Percentiles rank a stretch among this genome's conserved stretches.
Evolutionary conservation across 2,797 vertebrate genomes (phyloP).

Genomic region (Microctenopoma stevenorrisi): DNA sequence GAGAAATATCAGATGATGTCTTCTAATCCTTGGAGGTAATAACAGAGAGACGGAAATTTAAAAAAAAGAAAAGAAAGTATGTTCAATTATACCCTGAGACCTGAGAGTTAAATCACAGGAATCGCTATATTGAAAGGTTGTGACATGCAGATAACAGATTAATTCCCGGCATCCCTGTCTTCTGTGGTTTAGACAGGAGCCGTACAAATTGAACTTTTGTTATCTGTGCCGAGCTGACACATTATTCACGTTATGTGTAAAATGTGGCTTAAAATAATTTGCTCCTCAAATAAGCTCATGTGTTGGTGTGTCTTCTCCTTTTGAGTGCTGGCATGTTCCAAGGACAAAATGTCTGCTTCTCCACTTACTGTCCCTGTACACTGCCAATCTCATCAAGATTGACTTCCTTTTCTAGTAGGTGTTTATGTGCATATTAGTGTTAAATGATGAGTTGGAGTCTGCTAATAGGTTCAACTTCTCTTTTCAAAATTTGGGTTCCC

Average conservation of each 20-base stretch:
- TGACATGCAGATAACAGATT: slow-evolving; percentile 70
- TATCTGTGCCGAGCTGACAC: slow-evolving; percentile 64
- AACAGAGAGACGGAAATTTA: slow-evolving; percentile 30
- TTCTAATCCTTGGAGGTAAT: slow-evolving; percentile 52
- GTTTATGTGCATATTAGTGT: slow-evolving; percentile 67
- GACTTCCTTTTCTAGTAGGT: slow-evolving; percentile 64
- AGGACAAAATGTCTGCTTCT: slow-evolving; percentile 62
- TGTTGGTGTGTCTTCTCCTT: slow-evolving; percentile 64
- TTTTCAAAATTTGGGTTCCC: slow-evolving; percentile 55
- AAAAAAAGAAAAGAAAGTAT: slow-evolving; percentile 46
- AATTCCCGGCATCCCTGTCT: slow-evolving; percentile 66
- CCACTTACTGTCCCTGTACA: slow-evolving; percentile 60
- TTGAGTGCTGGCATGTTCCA: slow-evolving; percentile 54
- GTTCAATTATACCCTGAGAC: slow-evolving; percentile 60
- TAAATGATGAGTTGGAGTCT: slow-evolving; percentile 58
- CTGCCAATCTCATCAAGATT: slow-evolving; percentile 71
- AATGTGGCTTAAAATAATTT: slow-evolving; percentile 67
- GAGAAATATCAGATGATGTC: slow-evolving; percentile 45
- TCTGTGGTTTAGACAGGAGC: slow-evolving; percentile 52
- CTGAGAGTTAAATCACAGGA: slow-evolving; percentile 60
- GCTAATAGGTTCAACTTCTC: slow-evolving; percentile 52
- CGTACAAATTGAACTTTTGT: slow-evolving; percentile 70
- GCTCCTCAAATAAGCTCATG: slow-evolving; percentile 59
- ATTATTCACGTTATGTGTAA: slow-evolving; percentile 66
- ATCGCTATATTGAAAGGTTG: slow-evolving; percentile 68